A percentile compares a stretch with the other conserved stretches of the same genome.
Conservation (phyloP, 2,113 vertebrate species). For the Junco hyemalis region DNA sequence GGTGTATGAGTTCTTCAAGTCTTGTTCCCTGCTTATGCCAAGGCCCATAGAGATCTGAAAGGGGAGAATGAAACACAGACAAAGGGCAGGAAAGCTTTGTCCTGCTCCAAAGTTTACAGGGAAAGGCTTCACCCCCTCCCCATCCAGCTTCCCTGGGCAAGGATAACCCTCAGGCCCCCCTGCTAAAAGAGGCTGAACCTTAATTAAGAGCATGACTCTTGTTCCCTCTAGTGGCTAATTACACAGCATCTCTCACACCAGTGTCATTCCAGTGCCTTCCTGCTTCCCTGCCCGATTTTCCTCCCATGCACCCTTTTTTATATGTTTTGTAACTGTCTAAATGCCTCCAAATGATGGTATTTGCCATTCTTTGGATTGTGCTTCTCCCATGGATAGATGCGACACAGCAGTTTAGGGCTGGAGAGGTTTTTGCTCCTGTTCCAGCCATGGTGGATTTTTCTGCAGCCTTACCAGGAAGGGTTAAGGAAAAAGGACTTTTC, state of each 20-base stretch:
- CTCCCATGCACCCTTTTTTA: neutral
- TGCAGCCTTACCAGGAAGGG: neutral
- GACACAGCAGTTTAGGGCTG: neutral
- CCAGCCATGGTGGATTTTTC: neutral
- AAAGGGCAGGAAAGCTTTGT: neutral
- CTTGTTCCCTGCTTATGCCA: neutral
- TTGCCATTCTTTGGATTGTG: neutral
- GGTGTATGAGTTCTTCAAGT: neutral
- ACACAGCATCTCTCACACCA: neutral
- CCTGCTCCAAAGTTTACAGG: neutral
- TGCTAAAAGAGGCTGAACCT: neutral
- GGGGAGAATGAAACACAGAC: neutral
- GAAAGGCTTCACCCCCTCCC: neutral
- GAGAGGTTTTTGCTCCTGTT: neutral
- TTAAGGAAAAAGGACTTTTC: neutral
- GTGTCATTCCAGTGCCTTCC: neutral
- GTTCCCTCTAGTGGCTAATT: constrained; percentile 59
- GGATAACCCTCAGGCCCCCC: neutral
- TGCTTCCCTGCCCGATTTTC: neutral
- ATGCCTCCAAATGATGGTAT: neutral
- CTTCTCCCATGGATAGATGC: rapidly evolving
- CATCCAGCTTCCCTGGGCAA: neutral
- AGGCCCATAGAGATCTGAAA: neutral
- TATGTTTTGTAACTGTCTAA: neutral
- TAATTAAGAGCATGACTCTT: constrained; percentile 52